Evolutionary conservation across 2,797 vertebrate species (phyloP).

Genomic region (Mormyrops attenuatus): DNA sequence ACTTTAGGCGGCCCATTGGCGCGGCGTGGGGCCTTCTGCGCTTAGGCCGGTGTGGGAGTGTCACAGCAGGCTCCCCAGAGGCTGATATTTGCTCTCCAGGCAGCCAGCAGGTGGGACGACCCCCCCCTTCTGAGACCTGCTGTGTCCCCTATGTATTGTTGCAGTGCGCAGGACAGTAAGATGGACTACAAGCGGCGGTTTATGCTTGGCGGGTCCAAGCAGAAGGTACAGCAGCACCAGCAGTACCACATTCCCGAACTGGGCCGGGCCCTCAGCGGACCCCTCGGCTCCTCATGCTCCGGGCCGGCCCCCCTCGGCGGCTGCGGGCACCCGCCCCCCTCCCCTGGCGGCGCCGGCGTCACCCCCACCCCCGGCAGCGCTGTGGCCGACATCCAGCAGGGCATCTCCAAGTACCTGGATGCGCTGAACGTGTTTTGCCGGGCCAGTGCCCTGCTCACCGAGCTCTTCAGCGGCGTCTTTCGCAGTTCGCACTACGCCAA

Average conservation of each 20-base stretch:
- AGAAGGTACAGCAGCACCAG: constrained; percentile 99
- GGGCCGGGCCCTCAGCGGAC: constrained; percentile 84
- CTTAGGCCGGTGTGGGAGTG: constrained; percentile 25
- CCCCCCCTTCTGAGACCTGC: constrained; percentile 46
- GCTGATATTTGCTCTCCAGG: constrained; percentile 21
- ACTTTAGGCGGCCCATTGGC: constrained; percentile 73
- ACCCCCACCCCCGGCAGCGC: constrained; percentile 69
- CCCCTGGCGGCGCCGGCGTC: background rate
- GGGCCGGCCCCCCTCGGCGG: constrained; percentile 68
- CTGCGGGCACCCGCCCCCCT: constrained; percentile 62
- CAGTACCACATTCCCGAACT: constrained; percentile 93
- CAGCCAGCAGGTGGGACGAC: constrained; percentile 41
- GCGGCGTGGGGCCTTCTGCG: constrained; percentile 55
- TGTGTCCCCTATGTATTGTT: constrained; percentile 97
- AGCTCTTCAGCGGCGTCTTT: constrained; percentile 97
- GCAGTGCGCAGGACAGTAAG: constrained; percentile 95
- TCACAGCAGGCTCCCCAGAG: constrained; percentile 28
- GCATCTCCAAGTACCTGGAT: constrained; percentile 98
- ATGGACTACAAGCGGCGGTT: constrained; percentile 99
- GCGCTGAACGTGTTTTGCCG: constrained; percentile 97
- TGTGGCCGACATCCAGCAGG: constrained; percentile 97
- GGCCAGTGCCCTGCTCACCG: constrained; percentile 95
- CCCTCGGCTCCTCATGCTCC: constrained; percentile 74
- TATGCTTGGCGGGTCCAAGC: constrained; percentile 99
- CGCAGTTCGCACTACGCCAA: constrained; percentile 97